A percentile compares a stretch with the other conserved stretches of the same genome.
phyloP scores from a whole-genome alignment of 92 coral and sea anemone species.

The Desmophyllum pertusum region DNA sequence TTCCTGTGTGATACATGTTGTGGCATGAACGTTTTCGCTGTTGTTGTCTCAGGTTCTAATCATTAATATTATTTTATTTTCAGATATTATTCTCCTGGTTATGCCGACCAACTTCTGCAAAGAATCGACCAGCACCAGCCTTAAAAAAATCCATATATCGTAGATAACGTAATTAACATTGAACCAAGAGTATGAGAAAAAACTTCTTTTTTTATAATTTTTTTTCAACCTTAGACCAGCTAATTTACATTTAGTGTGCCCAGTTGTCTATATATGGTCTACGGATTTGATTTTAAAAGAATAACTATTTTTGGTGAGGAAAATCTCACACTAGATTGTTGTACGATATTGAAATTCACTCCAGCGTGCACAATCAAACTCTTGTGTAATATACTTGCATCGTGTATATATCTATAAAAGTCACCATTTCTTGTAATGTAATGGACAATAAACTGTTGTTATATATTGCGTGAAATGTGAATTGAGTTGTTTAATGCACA shows the following conservation, averaged over 20 bases:
- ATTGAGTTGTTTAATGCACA: no score
- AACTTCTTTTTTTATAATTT: neutral
- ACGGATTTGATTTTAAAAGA: neutral
- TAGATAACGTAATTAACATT: neutral
- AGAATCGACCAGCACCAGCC: slow-evolving; percentile 92
- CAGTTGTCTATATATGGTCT: neutral
- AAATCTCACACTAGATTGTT: neutral
- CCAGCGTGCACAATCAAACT: neutral
- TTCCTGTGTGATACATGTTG: neutral
- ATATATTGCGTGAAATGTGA: neutral
- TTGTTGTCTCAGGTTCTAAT: neutral
- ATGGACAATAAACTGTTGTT: slow-evolving; percentile 24
- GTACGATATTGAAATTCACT: neutral
- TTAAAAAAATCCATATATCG: no score
- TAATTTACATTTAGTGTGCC: neutral
- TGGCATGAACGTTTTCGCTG: neutral
- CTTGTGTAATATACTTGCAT: slow-evolving; percentile 1
- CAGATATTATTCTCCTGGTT: slow-evolving; percentile 99
- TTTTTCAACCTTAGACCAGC: neutral
- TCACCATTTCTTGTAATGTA: neutral
- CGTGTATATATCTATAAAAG: slow-evolving; percentile 30
- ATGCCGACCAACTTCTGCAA: slow-evolving; percentile 81
- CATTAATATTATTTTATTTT: slow-evolving; percentile 7
- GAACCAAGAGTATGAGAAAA: neutral
- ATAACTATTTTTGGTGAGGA: neutral